phyloP scores from a whole-genome alignment of 2,888 invertebrate genomes.

The Aricia artaxerxes region DNA sequence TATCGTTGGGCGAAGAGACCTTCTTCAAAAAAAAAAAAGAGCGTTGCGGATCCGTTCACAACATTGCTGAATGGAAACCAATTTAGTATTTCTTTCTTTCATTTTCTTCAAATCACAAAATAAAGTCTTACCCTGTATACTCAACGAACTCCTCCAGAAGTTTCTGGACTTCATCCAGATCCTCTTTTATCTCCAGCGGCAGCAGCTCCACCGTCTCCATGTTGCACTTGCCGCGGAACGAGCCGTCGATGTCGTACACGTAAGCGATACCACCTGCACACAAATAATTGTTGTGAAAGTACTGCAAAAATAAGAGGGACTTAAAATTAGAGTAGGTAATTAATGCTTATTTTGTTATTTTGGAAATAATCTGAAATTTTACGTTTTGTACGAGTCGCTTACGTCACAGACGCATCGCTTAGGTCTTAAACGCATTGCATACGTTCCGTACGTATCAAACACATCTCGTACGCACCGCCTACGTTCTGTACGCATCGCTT shows the following conservation, averaged over 20 bases:
- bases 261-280: slow-evolving; percentile 91
- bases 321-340: too few species aligned
- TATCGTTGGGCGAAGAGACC: too few species aligned
- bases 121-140: slow-evolving; percentile 85
- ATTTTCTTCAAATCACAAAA: not conserved
- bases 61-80: too few species aligned
- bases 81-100: too few species aligned
- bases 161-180: slow-evolving; percentile 87
- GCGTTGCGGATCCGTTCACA: too few species aligned
- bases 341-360: too few species aligned
- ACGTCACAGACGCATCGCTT: not conserved
- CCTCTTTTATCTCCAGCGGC: slow-evolving; percentile 88
- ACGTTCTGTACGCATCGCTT: too few species aligned
- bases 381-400: not conserved
- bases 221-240: slow-evolving; percentile 94
- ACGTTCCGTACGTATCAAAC: too few species aligned
- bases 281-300: not conserved
- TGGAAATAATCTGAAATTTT: too few species aligned
- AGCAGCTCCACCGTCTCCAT: slow-evolving; percentile 96
- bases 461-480: not conserved
- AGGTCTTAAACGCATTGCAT: not conserved
- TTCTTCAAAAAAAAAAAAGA: too few species aligned
- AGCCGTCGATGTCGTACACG: slow-evolving; percentile 93
- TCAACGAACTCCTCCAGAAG: slow-evolving; percentile 91
- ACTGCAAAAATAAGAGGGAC: too few species aligned